Base-by-base conservation (phyloP, 2,113 vertebrate species). In the Apistogramma diplotaenia region DNA sequence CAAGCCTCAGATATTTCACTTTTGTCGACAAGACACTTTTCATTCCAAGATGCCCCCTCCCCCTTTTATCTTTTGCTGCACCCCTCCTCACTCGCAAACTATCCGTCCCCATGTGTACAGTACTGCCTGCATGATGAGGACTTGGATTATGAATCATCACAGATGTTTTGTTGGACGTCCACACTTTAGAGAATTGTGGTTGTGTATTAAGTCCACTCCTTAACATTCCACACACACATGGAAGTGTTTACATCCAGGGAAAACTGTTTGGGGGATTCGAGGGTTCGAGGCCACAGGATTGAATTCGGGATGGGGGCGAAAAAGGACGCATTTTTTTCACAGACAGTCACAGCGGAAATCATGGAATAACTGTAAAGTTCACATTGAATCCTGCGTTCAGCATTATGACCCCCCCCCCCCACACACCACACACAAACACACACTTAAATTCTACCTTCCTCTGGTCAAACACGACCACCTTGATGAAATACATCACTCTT, bases 11-110 rank as follows among this genome's bases (percentile, higher is more conserved):
- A 92, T 90, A 91, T 92, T 93, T 92, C 61, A 82, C 82, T 91
- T 92, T 92, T 92, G 92, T 93, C 73, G 84, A 93, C 92, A 90
- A 85, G 87, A 92, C 87, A 87, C 80, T 89, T 93, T 93, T 91
- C 87, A 90, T 91, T 93, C 93, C 89, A 91, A 65, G 76, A 8
- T 53, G 40, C 4, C 56, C 19, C 61, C 77, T 70, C 57, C 35
- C 9, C 9, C 1, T 11, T 0, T 10, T 4, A 18, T 51, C 8
- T 74, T 82, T 76, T 35, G 16, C 83, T 80, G 76, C 60, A 29
- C 89, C 91, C 77, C 88, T 61, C 84, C 85, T 89, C 87, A 87
- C 89, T 90, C 79, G 37, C 60, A 92, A 93, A 90, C 82, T 78
- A 91, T 92, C 86, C 89, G 81, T 90, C 90, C 90, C 89, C 91